phyloP scores from a whole-genome alignment of 2,797 vertebrate species.

The Zenarchopterus dispar region DNA sequence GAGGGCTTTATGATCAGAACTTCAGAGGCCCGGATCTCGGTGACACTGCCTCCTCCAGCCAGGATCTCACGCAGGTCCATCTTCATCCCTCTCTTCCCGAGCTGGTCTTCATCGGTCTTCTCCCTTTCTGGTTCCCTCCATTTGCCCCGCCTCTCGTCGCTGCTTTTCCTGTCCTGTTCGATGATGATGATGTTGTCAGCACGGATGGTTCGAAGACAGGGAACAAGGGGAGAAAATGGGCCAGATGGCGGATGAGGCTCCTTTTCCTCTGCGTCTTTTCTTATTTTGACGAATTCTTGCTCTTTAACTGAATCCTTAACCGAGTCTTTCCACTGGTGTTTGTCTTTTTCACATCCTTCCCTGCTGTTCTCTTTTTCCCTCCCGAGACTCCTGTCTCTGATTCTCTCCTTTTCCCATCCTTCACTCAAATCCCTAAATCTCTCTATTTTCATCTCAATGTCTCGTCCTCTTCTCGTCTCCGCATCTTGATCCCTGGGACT shows the following conservation, averaged over 20 bases:
- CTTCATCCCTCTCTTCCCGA: slow-evolving; percentile 73
- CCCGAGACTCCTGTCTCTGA: slow-evolving; percentile 61
- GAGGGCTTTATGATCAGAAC: slow-evolving; percentile 82
- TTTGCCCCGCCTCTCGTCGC: slow-evolving; percentile 53
- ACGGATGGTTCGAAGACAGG: slow-evolving; percentile 77
- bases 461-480: slow-evolving; percentile 54
- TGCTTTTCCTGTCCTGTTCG: slow-evolving; percentile 72
- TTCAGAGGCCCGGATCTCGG: slow-evolving; percentile 81
- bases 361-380: slow-evolving; percentile 62
- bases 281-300: slow-evolving; percentile 50
- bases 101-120: slow-evolving; percentile 61
- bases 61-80: slow-evolving; percentile 82
- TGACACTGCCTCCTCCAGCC: slow-evolving; percentile 79
- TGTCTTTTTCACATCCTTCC: slow-evolving; percentile 55
- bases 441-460: slow-evolving; percentile 67
- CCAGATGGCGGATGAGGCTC: slow-evolving; percentile 30
- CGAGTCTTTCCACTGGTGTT: slow-evolving; percentile 55
- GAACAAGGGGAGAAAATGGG: slow-evolving; percentile 32
- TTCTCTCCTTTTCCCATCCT: slow-evolving; percentile 57
- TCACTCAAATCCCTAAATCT: slow-evolving; percentile 65
- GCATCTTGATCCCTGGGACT: slow-evolving; percentile 60
- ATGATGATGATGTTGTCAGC: slow-evolving; percentile 86
- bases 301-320: slow-evolving; percentile 57
- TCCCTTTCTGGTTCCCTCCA: slow-evolving; percentile 59
- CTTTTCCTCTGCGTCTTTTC: slow-evolving; percentile 58